Percentiles rank a stretch among this genome's conserved stretches.
Conservation (phyloP, 2,888 invertebrate genomes). For the Pomacea canaliculata region DNA sequence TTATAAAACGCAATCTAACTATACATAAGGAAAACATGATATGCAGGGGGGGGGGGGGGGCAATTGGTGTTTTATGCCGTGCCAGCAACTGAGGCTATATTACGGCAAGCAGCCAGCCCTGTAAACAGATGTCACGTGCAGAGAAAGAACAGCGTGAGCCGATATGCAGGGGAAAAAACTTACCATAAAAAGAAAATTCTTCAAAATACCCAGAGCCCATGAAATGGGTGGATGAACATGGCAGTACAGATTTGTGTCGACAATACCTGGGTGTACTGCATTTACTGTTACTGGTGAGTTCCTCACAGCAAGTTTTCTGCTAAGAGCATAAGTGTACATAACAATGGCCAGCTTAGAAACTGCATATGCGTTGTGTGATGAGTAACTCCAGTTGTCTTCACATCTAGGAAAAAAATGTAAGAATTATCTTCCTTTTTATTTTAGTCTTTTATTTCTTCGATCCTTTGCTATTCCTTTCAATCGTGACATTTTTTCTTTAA, state of each 20-base stretch:
- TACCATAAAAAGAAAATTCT: constrained; percentile 39
- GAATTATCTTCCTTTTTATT: no score
- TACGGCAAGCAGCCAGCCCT: no score
- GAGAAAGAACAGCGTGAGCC: no score
- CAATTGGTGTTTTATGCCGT: no score
- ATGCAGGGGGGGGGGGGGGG: no score
- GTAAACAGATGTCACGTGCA: no score
- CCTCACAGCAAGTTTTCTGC: constrained; percentile 33
- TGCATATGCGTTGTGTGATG: constrained; percentile 51
- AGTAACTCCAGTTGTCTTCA: constrained; percentile 34
- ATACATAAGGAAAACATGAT: no score
- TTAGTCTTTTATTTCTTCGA: no score
- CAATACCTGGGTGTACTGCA: constrained; percentile 54
- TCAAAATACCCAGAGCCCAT: constrained; percentile 37
- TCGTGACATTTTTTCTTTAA: no score
- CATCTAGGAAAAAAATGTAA: not conserved
- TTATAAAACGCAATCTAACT: no score
- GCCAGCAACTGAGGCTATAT: no score
- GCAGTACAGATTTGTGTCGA: constrained; percentile 43
- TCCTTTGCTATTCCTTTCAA: no score
- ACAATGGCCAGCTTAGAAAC: constrained; percentile 53
- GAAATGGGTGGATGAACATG: constrained; percentile 36
- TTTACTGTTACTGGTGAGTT: constrained; percentile 44
- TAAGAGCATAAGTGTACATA: constrained; percentile 40
- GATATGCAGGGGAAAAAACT: not conserved